Conservation (phyloP, 1,140 invertebrate genomes). For the Cydia fagiglandana region DNA sequence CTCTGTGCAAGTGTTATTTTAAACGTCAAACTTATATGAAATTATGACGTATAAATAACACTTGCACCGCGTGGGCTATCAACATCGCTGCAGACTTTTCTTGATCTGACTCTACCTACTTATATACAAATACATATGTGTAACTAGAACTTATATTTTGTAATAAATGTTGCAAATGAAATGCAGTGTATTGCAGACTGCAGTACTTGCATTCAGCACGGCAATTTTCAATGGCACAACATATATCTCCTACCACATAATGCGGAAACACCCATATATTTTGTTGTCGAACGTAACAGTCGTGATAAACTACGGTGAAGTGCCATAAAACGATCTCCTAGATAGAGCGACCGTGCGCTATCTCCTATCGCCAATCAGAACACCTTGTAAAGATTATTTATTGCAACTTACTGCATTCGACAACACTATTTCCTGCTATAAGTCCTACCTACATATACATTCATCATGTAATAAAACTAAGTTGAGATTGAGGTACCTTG, state of each 20-base stretch:
- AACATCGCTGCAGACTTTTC: no score
- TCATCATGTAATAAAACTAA: no score
- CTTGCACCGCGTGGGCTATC: no score
- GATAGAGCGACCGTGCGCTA: conserved; percentile 54
- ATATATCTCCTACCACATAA: neutral
- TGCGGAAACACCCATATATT: conserved; percentile 15
- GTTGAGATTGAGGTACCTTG: no score
- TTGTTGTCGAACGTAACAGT: conserved; percentile 19
- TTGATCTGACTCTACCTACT: no score
- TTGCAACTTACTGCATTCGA: conserved; percentile 46
- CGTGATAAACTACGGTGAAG: conserved; percentile 38
- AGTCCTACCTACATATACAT: neutral
- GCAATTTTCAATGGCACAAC: neutral
- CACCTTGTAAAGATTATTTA: conserved; percentile 56
- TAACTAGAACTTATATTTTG: no score
- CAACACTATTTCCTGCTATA: conserved; percentile 2
- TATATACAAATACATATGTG: no score
- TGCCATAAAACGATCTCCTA: conserved; percentile 32
- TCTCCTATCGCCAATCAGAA: conserved; percentile 62
- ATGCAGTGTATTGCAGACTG: neutral
- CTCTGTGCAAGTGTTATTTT: no score
- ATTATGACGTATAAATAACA: no score
- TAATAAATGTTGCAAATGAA: no score
- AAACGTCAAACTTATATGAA: no score
- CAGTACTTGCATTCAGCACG: neutral